Conservation (phyloP, 1,140 invertebrate genomes). For the Aleiodes sp. region DNA sequence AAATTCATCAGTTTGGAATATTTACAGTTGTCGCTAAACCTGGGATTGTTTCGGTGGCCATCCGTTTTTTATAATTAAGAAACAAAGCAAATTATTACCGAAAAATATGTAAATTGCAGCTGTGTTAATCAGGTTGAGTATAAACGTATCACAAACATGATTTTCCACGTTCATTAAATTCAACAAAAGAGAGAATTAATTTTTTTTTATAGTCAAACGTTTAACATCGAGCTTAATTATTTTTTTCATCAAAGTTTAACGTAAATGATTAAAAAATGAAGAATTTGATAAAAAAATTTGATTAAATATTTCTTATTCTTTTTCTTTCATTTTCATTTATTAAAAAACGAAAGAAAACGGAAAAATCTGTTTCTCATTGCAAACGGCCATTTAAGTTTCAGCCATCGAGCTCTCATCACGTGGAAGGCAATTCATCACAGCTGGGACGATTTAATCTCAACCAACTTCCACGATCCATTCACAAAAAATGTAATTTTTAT, state of each 20-base stretch:
- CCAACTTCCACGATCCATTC: background rate
- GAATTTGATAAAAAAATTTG: background rate
- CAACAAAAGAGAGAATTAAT: too few relatives aligned
- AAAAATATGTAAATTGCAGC: conserved; percentile 21
- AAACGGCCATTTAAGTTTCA: conserved; percentile 20
- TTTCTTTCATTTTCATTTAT: background rate
- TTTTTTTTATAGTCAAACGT: too few relatives aligned
- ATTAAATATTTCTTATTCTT: background rate
- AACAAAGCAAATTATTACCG: conserved; percentile 8
- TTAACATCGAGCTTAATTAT: too few relatives aligned
- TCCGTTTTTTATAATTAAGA: conserved; percentile 15
- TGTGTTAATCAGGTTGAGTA: conserved; percentile 19
- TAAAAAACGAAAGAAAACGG: background rate
- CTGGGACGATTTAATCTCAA: background rate
- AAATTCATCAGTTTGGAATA: conserved; percentile 40
- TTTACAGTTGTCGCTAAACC: conserved; percentile 40
- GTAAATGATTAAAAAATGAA: too few relatives aligned
- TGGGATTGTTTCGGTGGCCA: conserved; percentile 34
- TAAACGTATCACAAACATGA: conserved; percentile 23
- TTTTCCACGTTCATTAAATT: too few relatives aligned
- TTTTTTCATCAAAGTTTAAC: too few relatives aligned
- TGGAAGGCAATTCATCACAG: background rate
- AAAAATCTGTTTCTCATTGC: conserved; percentile 2
- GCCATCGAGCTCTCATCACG: background rate
- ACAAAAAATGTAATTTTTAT: background rate